These are phyloP conservation scores for Sarcophaga subvicina DNA, from an alignment of 2,888 invertebrate species.

Conservation along the genomic window DNA sequence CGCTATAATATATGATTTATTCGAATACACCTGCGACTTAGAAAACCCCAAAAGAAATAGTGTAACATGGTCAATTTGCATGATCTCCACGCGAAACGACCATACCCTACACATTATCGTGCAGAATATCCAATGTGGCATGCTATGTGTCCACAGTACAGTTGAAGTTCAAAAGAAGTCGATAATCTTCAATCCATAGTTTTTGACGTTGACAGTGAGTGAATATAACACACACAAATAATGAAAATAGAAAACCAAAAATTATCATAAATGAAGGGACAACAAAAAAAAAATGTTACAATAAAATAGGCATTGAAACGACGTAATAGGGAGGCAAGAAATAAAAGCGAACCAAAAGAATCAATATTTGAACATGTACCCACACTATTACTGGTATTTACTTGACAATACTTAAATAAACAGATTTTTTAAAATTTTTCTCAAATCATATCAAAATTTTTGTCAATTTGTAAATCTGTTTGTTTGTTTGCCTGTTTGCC, in stretches of 20 bases:
- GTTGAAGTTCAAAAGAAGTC: too few relatives aligned
- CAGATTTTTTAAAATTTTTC: not conserved
- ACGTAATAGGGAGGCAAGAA: constrained; percentile 10
- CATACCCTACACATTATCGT: too few relatives aligned
- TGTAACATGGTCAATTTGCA: too few relatives aligned
- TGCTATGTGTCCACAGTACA: too few relatives aligned
- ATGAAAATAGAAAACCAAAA: constrained; percentile 2
- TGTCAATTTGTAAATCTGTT: not conserved
- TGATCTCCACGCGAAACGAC: too few relatives aligned
- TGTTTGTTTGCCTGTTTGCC: not conserved
- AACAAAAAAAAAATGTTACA: not conserved
- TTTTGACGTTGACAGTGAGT: not conserved
- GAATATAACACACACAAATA: not conserved
- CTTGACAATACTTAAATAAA: not conserved
- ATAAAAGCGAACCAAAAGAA: not conserved
- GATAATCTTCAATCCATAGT: too few relatives aligned
- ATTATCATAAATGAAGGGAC: constrained; percentile 46
- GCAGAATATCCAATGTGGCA: too few relatives aligned
- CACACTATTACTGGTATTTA: not conserved
- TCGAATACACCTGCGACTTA: too few relatives aligned
- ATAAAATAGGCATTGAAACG: constrained; percentile 13
- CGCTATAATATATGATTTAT: too few relatives aligned
- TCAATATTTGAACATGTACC: constrained; percentile 53
- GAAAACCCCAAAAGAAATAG: too few relatives aligned
- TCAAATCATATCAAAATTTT: not conserved